phyloP scores from a whole-genome alignment of 1,140 invertebrate genomes.

The Hydropsyche tenuis region DNA sequence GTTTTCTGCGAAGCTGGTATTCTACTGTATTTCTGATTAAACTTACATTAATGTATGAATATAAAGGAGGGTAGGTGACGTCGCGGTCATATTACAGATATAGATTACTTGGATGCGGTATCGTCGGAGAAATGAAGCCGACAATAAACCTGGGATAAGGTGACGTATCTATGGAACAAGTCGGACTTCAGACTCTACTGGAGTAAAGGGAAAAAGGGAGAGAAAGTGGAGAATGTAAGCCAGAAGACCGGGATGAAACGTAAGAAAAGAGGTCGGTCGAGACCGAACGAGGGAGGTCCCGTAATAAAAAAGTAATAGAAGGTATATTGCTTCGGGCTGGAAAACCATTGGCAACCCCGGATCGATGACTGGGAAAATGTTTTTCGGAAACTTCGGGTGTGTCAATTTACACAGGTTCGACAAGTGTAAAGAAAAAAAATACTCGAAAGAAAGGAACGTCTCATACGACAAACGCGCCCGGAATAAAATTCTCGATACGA shows the following conservation, averaged over 20 bases:
- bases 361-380: slow-evolving; percentile 45
- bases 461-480: too few relatives aligned
- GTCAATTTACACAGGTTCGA: slow-evolving; percentile 37
- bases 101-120: slow-evolving; percentile 47
- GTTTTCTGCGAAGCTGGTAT: too few relatives aligned
- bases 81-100: slow-evolving; percentile 49
- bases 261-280: neutral
- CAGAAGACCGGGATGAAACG: neutral
- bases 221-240: slow-evolving; percentile 1
- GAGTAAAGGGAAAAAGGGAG: too few relatives aligned
- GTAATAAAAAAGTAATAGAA: slow-evolving; percentile 51
- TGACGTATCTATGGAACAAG: slow-evolving; percentile 23
- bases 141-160: slow-evolving; percentile 39
- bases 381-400: slow-evolving; percentile 41
- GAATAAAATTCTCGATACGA: too few relatives aligned
- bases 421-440: slow-evolving; percentile 17
- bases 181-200: neutral
- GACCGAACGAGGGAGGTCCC: neutral
- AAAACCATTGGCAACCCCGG: slow-evolving; percentile 48
- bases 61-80: too few relatives aligned
- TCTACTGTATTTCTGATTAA: too few relatives aligned
- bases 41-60: too few relatives aligned
- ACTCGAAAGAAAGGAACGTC: too few relatives aligned
- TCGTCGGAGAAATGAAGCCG: slow-evolving; percentile 17
- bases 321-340: slow-evolving; percentile 49